Base-by-base conservation (phyloP, 64 coral and sea anemone species). In the Stylophora pistillata region DNA sequence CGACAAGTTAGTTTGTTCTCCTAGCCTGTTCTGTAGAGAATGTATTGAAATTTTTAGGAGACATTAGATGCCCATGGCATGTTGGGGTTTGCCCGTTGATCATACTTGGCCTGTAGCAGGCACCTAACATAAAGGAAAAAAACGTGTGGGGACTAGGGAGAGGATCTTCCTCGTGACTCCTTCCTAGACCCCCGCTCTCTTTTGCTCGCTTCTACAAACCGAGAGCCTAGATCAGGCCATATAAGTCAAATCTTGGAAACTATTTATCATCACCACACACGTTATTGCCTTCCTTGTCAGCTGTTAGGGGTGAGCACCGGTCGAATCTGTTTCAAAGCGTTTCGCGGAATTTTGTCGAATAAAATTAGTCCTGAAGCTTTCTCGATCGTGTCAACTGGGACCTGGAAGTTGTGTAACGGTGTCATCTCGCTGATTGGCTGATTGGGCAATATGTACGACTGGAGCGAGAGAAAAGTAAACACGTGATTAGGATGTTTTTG, bases 401-500 rank as follows among this genome's bases (percentile, higher is more conserved):
- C 94, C 59, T 95, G 94, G 16, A 95, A 95, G 29, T 57, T 75
- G 30, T 92, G 89, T 9, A 95, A 54, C 0, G 89, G 33, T 13
- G 86, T 95, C 61, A 78, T 92, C 58, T 95, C 94, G 37, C 29
- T 91, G 84, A 95, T 95, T 76, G 89, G 94, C 54, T 95, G 85
- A 68, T 95, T 95, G 5, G 94, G 94, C 58, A 95, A 85, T 76
- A 95, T 95, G 62, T 92, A 95, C 0, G 94, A 85, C 92, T 94
- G 41, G 16, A 58, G 29, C 68, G 18, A 57, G 73, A 23, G 10
- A 30, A 82, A 16, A 53, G 4, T 63, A 76, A 17, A 60, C 21
- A 89, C 20, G 30, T 54, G 55, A 41, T 58, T 53, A 87, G 54
- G 5, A 54, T 30, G 28, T 55, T 47, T 18, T 20, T 73, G 52